A percentile compares a stretch with the other conserved stretches of the same genome.
Conservation (phyloP, 2,113 vertebrate species). For the Anoura caudifer region DNA sequence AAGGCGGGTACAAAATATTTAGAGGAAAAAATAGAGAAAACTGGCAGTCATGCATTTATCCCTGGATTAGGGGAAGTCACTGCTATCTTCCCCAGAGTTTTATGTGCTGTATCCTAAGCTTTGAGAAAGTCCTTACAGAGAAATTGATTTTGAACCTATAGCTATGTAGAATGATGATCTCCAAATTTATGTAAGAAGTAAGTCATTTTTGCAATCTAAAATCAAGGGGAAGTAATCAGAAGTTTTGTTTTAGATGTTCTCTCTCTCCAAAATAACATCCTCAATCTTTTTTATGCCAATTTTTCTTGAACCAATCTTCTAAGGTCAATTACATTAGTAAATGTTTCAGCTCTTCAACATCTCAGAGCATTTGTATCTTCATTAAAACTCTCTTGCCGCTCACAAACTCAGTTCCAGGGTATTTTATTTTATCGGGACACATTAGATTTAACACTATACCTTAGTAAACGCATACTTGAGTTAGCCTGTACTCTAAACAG, state of each 20-base stretch:
- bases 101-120: neutral
- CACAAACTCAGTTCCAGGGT: neutral
- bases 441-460: neutral
- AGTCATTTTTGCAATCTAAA: neutral
- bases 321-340: neutral
- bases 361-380: neutral
- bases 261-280: neutral
- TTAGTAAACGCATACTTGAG: neutral
- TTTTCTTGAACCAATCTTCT: constrained; percentile 6
- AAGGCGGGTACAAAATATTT: neutral
- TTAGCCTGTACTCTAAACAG: neutral
- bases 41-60: neutral
- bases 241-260: constrained; percentile 23
- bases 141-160: neutral
- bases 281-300: neutral
- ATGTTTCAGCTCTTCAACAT: neutral
- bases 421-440: constrained; percentile 4
- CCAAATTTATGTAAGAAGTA: neutral
- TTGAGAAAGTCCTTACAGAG: neutral
- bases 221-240: neutral
- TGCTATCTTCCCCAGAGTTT: neutral
- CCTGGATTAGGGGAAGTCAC: neutral
- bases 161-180: neutral
- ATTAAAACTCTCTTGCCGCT: neutral
- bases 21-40: neutral